These are phyloP conservation scores for Cordilura impudica DNA, from an alignment of 2,888 invertebrate species.

Conservation along the genomic window DNA sequence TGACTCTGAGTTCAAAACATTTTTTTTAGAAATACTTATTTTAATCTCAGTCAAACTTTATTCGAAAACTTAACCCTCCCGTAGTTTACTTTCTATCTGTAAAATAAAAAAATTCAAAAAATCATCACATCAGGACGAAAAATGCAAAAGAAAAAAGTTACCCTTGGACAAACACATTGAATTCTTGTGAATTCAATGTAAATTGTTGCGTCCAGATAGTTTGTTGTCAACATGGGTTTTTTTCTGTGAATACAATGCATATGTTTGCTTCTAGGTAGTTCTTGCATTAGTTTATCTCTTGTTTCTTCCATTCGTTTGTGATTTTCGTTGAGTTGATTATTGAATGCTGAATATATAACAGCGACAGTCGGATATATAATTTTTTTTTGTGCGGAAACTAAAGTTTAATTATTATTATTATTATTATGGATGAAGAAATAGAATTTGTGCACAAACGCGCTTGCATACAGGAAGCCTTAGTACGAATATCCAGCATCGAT, in stretches of 20 bases:
- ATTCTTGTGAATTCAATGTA: background rate
- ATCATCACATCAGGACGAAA: constrained; percentile 25
- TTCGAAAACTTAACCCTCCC: too few species aligned
- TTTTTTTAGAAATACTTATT: too few species aligned
- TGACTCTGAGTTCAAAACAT: too few species aligned
- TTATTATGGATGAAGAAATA: constrained; percentile 40
- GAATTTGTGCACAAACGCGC: constrained; percentile 35
- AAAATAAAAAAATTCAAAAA: too few species aligned
- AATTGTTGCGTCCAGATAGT: background rate
- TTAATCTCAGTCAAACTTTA: too few species aligned
- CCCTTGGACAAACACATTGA: constrained; percentile 13
- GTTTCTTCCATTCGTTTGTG: constrained; percentile 33
- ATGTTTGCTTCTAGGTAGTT: constrained; percentile 12
- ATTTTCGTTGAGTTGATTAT: constrained; percentile 33
- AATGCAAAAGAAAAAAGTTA: constrained; percentile 16
- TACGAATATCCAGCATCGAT: constrained; percentile 38
- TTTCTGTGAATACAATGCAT: constrained; percentile 20
- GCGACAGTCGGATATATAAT: constrained; percentile 44
- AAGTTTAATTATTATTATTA: constrained; percentile 44
- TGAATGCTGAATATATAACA: constrained; percentile 33
- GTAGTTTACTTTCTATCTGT: too few species aligned
- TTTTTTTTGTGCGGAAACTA: constrained; percentile 43
- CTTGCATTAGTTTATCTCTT: constrained; percentile 27
- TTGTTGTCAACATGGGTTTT: constrained; percentile 9
- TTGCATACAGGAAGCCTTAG: constrained; percentile 36